A percentile compares a stretch with the other conserved stretches of the same genome.
phyloP scores from a whole-genome alignment of 2,797 vertebrate genomes.

The Synanceia verrucosa region DNA sequence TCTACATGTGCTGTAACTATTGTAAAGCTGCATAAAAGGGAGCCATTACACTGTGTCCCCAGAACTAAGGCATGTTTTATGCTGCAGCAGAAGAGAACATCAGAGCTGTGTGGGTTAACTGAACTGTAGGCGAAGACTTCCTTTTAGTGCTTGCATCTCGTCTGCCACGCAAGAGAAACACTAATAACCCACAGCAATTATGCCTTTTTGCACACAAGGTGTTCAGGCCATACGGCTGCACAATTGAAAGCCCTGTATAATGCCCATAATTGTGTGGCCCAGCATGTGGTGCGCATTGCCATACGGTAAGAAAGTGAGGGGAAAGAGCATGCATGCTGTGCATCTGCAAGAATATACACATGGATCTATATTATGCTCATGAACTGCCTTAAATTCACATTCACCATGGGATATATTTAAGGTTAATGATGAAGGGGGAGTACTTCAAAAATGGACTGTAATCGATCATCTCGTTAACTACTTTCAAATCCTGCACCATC shows the following conservation, averaged over 20 bases:
- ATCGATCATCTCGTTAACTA: conserved; percentile 49
- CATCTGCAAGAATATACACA: not conserved
- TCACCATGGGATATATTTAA: conserved; percentile 47
- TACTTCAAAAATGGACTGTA: conserved; percentile 30
- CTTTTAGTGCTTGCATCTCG: conserved; percentile 35
- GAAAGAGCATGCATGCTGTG: not conserved
- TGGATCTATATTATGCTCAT: not conserved
- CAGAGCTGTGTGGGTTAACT: conserved; percentile 36
- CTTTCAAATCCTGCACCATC: conserved; percentile 50
- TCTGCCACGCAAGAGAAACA: conserved; percentile 30
- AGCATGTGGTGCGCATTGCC: conserved; percentile 20
- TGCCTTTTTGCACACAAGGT: conserved; percentile 35
- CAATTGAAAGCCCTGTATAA: conserved; percentile 12
- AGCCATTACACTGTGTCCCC: conserved; percentile 22
- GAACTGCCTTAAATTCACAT: conserved; percentile 11
- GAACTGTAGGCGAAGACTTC: conserved; percentile 35
- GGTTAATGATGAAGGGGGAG: conserved; percentile 28
- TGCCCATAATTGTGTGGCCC: conserved; percentile 25
- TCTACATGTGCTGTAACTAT: conserved; percentile 23
- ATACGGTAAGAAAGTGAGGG: conserved; percentile 26
- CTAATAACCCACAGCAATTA: conserved; percentile 54
- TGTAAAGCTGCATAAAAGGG: conserved; percentile 25
- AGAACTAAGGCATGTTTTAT: conserved; percentile 47
- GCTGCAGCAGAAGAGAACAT: conserved; percentile 41
- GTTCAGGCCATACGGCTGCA: conserved; percentile 28